Conservation (phyloP, 23 tunicate genomes). For the Styela clava region DNA sequence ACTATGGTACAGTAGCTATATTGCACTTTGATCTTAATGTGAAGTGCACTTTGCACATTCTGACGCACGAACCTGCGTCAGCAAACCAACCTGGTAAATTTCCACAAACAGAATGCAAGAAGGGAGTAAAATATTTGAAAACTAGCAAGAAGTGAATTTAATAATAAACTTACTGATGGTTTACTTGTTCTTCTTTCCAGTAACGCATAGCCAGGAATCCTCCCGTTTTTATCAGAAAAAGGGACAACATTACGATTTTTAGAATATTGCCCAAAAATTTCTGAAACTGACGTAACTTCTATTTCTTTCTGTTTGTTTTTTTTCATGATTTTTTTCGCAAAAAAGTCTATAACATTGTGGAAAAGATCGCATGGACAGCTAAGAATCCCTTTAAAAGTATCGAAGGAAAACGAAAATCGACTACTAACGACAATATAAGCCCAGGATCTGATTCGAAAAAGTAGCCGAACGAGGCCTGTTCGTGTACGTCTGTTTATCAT, state of each 20-base stretch:
- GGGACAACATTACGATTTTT: conserved; percentile 10
- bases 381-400: neutral
- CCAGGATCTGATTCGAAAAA: conserved; percentile 17
- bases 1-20: neutral
- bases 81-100: neutral
- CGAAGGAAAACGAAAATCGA: neutral
- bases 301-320: too few relatives aligned
- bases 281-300: neutral
- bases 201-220: conserved; percentile 16
- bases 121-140: too few relatives aligned
- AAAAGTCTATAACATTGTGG: neutral
- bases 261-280: neutral
- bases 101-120: neutral
- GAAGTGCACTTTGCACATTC: neutral
- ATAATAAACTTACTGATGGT: conserved; percentile 2
- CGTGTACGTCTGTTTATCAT: conserved; percentile 1
- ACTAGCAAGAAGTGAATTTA: too few relatives aligned
- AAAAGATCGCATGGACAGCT: neutral
- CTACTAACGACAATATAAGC: neutral
- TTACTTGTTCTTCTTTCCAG: conserved; percentile 14
- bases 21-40: neutral
- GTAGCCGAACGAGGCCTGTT: neutral
- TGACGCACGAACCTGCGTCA: neutral
- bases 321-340: neutral
- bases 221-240: conserved; percentile 10